A percentile compares a stretch with the other conserved stretches of the same genome.
Evolutionary conservation across 2,888 invertebrate genomes (phyloP).

Genomic region (Athripsodes cinereus): DNA sequence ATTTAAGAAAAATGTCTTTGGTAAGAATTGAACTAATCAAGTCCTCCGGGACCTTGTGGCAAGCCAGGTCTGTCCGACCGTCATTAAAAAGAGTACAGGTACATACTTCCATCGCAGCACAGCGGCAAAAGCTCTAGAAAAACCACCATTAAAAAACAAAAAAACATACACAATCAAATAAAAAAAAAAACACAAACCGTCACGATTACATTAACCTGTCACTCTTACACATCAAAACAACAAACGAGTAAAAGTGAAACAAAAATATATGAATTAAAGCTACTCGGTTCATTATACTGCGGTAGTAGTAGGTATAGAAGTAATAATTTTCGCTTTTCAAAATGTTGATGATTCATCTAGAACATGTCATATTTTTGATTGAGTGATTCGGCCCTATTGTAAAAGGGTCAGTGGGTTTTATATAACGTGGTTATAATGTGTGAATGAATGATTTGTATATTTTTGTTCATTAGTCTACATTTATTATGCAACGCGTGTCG

Average conservation of each 20-base stretch:
- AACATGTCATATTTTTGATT: constrained; percentile 6
- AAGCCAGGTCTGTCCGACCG: constrained; percentile 13
- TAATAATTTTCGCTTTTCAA: constrained; percentile 1
- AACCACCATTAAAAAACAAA: neutral
- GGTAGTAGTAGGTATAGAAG: neutral
- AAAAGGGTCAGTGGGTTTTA: constrained; percentile 1
- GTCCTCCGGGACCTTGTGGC: constrained; percentile 1
- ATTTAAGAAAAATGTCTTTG: too few relatives aligned
- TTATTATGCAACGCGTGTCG: neutral
- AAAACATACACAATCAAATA: neutral
- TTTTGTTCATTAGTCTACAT: constrained; percentile 1
- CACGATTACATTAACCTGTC: constrained; percentile 2
- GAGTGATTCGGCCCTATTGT: constrained; percentile 2
- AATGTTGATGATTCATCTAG: constrained; percentile 3
- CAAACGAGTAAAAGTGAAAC: neutral
- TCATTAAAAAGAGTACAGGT: constrained; percentile 11
- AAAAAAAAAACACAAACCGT: neutral
- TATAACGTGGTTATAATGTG: constrained; percentile 1
- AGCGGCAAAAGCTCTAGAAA: neutral
- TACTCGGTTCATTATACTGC: neutral
- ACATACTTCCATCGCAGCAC: constrained; percentile 2
- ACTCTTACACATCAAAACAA: neutral
- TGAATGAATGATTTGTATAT: constrained; percentile 1
- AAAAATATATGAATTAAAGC: neutral
- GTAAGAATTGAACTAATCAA: constrained; percentile 3